Evolutionary conservation across 2,113 vertebrate genomes (phyloP), one percentile per base, ranked within the genome.

Genomic region (Eulemur rufifrons): DNA sequence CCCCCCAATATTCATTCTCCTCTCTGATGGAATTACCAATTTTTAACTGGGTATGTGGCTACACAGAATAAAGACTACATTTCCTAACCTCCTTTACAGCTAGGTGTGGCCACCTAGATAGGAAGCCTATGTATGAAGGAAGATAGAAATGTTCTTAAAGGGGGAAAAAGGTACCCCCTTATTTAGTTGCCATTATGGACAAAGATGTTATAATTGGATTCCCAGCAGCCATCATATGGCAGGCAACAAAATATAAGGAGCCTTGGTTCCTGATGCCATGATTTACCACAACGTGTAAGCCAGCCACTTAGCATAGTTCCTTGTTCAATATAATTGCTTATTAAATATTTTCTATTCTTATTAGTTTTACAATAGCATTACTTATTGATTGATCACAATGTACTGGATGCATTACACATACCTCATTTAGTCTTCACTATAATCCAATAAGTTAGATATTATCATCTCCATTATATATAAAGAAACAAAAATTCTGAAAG

Each of bases 401-500:
- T 45, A 89, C 29, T 66, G 37, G 23, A 89, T 6, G 84, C 8
- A 47, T 93, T 73, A 78, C 9, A 54, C 32, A 71, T 63, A 85
- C 73, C 23, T 88, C 29, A 42, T 64, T 47, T n/a, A 47, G 5
- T 59, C 5, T 15, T 74, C 39, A 86, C 3, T 13, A 68, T 34
- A 69, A 47, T 69, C 12, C 37, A 42, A 0, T 47, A 52, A 77
- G 1, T 29, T 47, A 90, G 11, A 9, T 25, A 39, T 29, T 84
- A 37, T 82, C 21, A 94, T 88, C 10, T 5, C 34, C 17, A 64
- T 66, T 64, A 61, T 32, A 68, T 12, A 76, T 13, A 78, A 73
- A 25, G 11, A 82, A 91, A 59, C 5, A 91, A 93, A 95, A 83
- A n/a, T 87, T 89, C 45, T 93, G 12, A 91, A 76, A 20, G 68